These are phyloP conservation scores for Acholoe squamosa DNA, from an alignment of 2,888 invertebrate genomes.

Conservation along the genomic window DNA sequence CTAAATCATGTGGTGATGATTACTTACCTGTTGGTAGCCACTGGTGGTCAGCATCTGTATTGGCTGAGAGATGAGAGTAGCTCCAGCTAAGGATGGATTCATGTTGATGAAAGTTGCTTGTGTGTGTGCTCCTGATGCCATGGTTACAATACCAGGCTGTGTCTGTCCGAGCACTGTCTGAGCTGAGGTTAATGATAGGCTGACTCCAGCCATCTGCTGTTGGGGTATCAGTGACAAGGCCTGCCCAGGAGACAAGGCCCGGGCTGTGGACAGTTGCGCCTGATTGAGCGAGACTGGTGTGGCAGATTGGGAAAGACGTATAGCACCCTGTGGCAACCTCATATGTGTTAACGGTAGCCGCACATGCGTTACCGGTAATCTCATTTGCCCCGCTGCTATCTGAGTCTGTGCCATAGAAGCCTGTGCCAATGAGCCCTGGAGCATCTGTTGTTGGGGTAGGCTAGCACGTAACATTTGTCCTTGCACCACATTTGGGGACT, in stretches of 20 bases:
- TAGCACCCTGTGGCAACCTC: neutral
- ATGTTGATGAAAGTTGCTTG: slow-evolving; percentile 60
- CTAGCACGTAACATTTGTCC: neutral
- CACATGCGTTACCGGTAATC: slow-evolving; percentile 18
- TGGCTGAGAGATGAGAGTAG: slow-evolving; percentile 50
- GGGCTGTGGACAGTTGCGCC: slow-evolving; percentile 1
- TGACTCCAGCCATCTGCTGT: slow-evolving; percentile 33
- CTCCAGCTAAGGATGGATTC: slow-evolving; percentile 40
- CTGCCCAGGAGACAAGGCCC: slow-evolving; percentile 2
- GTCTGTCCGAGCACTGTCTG: slow-evolving; percentile 54
- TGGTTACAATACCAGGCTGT: slow-evolving; percentile 19
- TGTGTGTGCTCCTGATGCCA: neutral
- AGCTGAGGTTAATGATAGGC: slow-evolving; percentile 29
- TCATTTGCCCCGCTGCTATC: neutral
- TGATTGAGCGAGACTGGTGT: neutral
- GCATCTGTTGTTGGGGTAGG: slow-evolving; percentile 25
- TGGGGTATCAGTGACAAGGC: slow-evolving; percentile 28
- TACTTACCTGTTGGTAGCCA: slow-evolving; percentile 54
- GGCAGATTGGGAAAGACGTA: neutral
- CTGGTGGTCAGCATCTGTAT: slow-evolving; percentile 49
- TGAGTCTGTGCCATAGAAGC: slow-evolving; percentile 3
- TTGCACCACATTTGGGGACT: neutral
- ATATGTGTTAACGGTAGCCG: slow-evolving; percentile 35
- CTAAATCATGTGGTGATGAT: too few species aligned
- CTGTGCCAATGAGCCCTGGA: neutral